Percentiles rank a stretch among this genome's conserved stretches.
These are phyloP conservation scores for Hylia prasina DNA, from an alignment of 2,113 vertebrate species.

Conservation along the genomic window DNA sequence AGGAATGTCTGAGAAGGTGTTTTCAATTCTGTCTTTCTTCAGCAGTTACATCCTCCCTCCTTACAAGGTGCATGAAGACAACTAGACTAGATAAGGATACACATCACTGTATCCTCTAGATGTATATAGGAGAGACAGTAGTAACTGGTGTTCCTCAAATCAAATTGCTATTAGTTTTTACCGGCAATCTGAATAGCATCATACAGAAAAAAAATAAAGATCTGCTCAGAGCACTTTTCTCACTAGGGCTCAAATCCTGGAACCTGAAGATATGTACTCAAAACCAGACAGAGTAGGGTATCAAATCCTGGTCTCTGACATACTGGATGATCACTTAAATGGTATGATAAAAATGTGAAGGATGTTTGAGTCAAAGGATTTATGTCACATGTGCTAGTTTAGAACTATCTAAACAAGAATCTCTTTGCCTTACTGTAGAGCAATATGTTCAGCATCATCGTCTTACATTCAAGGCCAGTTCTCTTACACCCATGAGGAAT, in stretches of 20 bases:
- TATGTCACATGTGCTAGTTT: neutral
- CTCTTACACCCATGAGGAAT: conserved; percentile 7
- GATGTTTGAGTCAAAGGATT: neutral
- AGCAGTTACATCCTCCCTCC: neutral
- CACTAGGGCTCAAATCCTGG: neutral
- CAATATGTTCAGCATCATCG: neutral
- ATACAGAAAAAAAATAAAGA: neutral
- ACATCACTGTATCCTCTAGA: neutral
- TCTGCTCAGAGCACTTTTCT: neutral
- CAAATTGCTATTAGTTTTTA: neutral
- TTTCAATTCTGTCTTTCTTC: neutral
- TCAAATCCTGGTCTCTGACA: neutral
- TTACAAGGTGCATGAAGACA: neutral
- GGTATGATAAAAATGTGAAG: neutral
- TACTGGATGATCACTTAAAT: neutral
- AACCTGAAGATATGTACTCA: neutral
- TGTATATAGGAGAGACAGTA: neutral
- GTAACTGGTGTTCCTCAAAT: neutral
- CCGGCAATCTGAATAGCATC: neutral
- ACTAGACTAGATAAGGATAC: neutral
- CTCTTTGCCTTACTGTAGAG: neutral
- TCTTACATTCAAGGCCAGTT: neutral
- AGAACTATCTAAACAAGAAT: neutral
- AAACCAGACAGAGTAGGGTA: neutral
- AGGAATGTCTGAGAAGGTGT: neutral